Base-by-base conservation (phyloP, 2,113 vertebrate genomes). In the Seriola aureovittata region DNA sequence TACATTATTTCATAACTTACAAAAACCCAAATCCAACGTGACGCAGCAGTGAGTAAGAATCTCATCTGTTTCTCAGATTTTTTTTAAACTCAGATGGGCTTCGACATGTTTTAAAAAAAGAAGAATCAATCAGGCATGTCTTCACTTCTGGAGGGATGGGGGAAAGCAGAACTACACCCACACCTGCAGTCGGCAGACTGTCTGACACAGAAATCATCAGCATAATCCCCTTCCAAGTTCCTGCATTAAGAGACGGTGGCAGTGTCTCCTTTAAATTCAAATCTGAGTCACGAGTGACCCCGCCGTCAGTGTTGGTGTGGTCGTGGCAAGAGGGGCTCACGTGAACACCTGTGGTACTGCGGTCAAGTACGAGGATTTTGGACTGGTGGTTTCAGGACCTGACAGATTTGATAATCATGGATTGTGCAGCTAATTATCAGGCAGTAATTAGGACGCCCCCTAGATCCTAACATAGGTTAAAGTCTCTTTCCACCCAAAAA, bases 1-100 rank as follows among this genome's bases (percentile, higher is more conserved):
- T 14, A 67, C 6, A 48, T 65, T 40, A 76, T 80, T 80, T 87
- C 29, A 62, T 48, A 82, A 70, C n/a, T 74, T 36, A n/a, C 0
- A 62, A 11, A 66, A 74, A 1, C 1, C 36, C 29, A 65, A 38
- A 67, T 32, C 38, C 32, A 32, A 54, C 59, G 46, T 74, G 57
- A 78, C 8, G 67, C 8, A 78, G 67, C 14, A 17, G 23, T 12
- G n/a, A 42, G 11, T 46, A 40, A 8, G 10, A 60, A 54, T 72
- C 57, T 64, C 5, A 38, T 59, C 64, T 34, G 66, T 23, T 32
- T 72, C 64, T 68, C 12, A 70, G 14, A 59, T 25, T 25, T 25
- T 25, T 25, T 25, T 25, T 9, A 25, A 29, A 54, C 11, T n/a
- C 19, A 50, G 50, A 68, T 80, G 66, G 11, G 52, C 29, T n/a